Evolutionary conservation across 2,797 vertebrate species (phyloP).

Genomic region (Euthynnus affinis): DNA sequence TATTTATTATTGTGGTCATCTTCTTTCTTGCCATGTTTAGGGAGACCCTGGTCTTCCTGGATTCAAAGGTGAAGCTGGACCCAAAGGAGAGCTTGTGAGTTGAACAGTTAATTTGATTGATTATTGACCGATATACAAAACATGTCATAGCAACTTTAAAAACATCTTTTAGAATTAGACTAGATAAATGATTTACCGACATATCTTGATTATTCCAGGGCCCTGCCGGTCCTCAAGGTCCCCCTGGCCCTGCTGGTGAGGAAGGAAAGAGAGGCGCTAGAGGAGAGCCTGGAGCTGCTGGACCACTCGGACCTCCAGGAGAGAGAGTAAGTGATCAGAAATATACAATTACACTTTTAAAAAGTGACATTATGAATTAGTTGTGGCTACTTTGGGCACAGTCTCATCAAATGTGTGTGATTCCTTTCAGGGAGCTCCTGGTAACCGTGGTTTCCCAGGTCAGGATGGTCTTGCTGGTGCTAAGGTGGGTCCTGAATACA

Average conservation of each 20-base stretch:
- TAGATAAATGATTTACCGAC: constrained; percentile 10
- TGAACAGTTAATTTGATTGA: background rate
- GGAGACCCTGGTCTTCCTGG: constrained; percentile 95
- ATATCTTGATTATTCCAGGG: constrained; percentile 83
- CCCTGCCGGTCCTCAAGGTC: constrained; percentile 91
- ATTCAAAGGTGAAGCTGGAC: constrained; percentile 96
- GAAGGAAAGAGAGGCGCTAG: constrained; percentile 97
- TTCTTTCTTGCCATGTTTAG: constrained; percentile 74
- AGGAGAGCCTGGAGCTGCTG: constrained; percentile 94
- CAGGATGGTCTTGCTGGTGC: constrained; percentile 97
- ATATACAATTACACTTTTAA: background rate
- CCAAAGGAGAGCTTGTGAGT: constrained; percentile 96
- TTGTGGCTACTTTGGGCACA: background rate
- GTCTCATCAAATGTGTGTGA: constrained; percentile 48
- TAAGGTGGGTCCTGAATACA: constrained; percentile 87
- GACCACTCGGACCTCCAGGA: constrained; percentile 93
- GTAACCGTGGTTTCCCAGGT: constrained; percentile 98
- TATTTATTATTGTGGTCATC: constrained; percentile 6
- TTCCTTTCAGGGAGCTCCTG: constrained; percentile 91
- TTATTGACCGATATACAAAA: background rate
- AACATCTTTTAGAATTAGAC: background rate
- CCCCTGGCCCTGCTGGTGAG: constrained; percentile 92
- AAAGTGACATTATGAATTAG: background rate
- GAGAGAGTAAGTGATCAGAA: constrained; percentile 89
- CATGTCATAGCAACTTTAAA: background rate